Evolutionary conservation across 2,113 vertebrate genomes (phyloP), one percentile per base, ranked within the genome.

Genomic region (Tupaia tana): DNA sequence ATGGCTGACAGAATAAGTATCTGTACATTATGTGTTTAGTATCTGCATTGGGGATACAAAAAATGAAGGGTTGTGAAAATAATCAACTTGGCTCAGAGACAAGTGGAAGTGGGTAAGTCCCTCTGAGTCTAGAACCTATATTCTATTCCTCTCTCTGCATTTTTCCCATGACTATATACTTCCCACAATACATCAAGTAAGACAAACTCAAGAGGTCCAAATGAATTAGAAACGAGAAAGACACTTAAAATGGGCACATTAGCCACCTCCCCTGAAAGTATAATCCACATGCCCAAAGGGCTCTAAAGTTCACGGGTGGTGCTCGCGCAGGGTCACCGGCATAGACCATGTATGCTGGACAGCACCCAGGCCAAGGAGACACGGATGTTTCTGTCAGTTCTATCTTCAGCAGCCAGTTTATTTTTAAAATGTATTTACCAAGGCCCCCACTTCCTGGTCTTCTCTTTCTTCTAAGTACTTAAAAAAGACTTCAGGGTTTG

Each of bases 11-110:
- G 11, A 52, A 31, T 71, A 67, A 92, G 71, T 66, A 56, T 25
- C 74, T 80, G 8, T n/a, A 66, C 19, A 52, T 34, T 3, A 31
- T 25, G 19, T 22, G 10, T 43, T 43, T 69, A 64, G 29, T 64
- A 79, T 7, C 82, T 80, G 83, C 31, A n/a, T 16, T 97, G 58
- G 29, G 59, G 20, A 70, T 73, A 91, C 90, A 69, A 64, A 80
- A 93, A 88, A 90, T 52, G 52, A 79, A 61, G 61, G 84, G 56
- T 25, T 56, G 9, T 34, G 64, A 92, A 24, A 54, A 84, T 18
- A 67, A 73, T 52, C 24, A 73, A 66, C 34, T 56, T 59, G 74
- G 25, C 29, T 86, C 10, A 85, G n/a, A 77, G n/a, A 69, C 4
- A 31, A 43, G 56, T 92, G 18, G 56, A 67, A 83, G 74, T 4